phyloP scores from a whole-genome alignment of 1,140 invertebrate genomes.

The Galleria mellonella region DNA sequence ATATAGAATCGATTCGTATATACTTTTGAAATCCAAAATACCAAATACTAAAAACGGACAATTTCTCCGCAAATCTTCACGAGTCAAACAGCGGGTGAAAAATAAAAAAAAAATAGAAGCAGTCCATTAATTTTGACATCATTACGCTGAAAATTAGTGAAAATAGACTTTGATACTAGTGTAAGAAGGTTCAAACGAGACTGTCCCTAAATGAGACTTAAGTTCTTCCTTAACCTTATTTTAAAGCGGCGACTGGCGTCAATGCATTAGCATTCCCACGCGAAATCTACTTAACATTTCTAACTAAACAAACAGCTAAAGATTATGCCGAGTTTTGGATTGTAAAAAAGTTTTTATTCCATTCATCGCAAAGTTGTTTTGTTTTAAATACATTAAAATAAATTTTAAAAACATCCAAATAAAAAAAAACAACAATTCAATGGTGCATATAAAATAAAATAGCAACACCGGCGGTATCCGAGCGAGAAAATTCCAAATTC shows the following conservation, averaged over 20 bases:
- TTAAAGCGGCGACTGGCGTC: conserved; percentile 7
- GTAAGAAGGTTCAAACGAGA: not conserved
- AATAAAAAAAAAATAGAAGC: conserved; percentile 4
- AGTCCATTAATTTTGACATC: conserved; percentile 12
- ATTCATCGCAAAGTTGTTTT: not conserved
- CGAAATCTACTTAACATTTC: conserved; percentile 50
- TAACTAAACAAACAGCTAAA: conserved; percentile 36
- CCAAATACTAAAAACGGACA: conserved; percentile 9
- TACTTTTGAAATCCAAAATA: conserved; percentile 9
- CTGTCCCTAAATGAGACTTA: not conserved
- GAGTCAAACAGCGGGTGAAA: conserved; percentile 6
- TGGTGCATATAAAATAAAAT: conserved; percentile 19
- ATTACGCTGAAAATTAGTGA: not conserved
- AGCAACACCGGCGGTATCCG: conserved; percentile 23
- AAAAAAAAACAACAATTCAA: not conserved
- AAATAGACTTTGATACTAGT: not conserved
- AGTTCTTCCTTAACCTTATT: not conserved
- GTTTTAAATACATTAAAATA: not conserved
- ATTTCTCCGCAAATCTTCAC: conserved; percentile 5
- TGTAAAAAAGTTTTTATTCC: conserved; percentile 8
- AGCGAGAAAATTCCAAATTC: conserved; percentile 58
- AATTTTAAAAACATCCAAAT: not conserved
- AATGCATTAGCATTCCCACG: conserved; percentile 40
- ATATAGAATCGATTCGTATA: not conserved
- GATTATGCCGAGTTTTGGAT: conserved; percentile 9